Conservation (phyloP, 2,797 vertebrate species). For the Myotis vivesi region DNA sequence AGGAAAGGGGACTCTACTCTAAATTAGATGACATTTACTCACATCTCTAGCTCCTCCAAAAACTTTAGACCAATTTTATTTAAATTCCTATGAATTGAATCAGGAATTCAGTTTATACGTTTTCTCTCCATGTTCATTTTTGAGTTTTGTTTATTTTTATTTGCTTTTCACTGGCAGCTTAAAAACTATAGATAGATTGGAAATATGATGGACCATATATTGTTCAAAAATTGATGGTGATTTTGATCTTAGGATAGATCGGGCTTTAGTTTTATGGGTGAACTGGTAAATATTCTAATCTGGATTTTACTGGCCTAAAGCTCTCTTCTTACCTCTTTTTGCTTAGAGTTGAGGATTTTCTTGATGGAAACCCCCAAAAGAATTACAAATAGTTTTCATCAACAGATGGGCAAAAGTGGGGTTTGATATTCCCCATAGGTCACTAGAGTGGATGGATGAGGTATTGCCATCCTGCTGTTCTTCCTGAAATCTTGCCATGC, state of each 20-base stretch:
- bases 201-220: background rate
- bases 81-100: background rate
- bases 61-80: background rate
- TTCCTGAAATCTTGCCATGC: constrained; percentile 7
- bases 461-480: background rate
- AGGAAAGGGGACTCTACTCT: background rate
- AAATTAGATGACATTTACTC: background rate
- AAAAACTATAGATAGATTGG: background rate
- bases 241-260: background rate
- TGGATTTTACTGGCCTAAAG: constrained; percentile 61
- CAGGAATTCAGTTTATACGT: background rate
- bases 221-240: background rate
- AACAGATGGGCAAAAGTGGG: constrained; percentile 71
- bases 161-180: background rate
- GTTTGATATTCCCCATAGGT: constrained; percentile 51
- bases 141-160: constrained; percentile 54
- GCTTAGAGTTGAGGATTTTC: constrained; percentile 68
- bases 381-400: constrained; percentile 75
- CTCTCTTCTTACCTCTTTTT: constrained; percentile 33
- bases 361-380: constrained; percentile 64
- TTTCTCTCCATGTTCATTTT: constrained; percentile 30
- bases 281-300: constrained; percentile 55
- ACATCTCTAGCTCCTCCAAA: background rate
- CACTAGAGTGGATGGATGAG: background rate
- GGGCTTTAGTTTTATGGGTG: constrained; percentile 59